Percentiles rank a stretch among this genome's conserved stretches.
Conservation (phyloP, 2,113 vertebrate species). For the Tinamus guttatus region DNA sequence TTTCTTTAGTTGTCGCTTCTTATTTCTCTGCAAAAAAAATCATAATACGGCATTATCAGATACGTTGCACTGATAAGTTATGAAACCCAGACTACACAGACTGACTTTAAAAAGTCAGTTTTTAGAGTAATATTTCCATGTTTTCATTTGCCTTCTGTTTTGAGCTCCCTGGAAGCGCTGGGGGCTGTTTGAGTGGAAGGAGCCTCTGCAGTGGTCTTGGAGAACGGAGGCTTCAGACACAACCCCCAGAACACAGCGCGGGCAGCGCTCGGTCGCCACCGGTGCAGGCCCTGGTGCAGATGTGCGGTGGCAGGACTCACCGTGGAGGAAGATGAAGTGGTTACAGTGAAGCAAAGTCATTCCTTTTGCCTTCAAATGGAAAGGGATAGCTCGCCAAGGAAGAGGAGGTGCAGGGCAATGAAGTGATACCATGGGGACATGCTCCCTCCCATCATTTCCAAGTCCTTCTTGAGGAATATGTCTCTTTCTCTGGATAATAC, state of each 20-base stretch:
- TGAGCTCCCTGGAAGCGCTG: not conserved
- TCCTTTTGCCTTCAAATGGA: not conserved
- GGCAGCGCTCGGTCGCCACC: accelerated
- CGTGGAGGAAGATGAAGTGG: not conserved
- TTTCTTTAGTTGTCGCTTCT: not conserved
- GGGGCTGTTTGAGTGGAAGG: not conserved
- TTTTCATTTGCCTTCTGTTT: not conserved
- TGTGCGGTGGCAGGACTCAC: not conserved
- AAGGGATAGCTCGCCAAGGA: accelerated
- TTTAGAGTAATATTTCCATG: not conserved
- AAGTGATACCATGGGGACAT: accelerated
- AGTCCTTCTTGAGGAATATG: not conserved
- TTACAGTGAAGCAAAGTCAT: not conserved
- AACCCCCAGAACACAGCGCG: accelerated
- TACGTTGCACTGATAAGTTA: not conserved
- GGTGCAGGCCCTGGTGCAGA: accelerated
- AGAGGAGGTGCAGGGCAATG: not conserved
- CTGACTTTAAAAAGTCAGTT: not conserved
- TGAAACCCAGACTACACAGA: not conserved
- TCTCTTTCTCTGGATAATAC: not conserved
- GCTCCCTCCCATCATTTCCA: not conserved
- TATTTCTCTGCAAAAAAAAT: not conserved
- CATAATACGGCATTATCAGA: not conserved
- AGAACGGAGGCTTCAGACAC: not conserved
- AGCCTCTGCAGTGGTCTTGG: not conserved